Evolutionary conservation across 2,888 invertebrate species (phyloP).

Genomic region (Lomographa bimaculata): DNA sequence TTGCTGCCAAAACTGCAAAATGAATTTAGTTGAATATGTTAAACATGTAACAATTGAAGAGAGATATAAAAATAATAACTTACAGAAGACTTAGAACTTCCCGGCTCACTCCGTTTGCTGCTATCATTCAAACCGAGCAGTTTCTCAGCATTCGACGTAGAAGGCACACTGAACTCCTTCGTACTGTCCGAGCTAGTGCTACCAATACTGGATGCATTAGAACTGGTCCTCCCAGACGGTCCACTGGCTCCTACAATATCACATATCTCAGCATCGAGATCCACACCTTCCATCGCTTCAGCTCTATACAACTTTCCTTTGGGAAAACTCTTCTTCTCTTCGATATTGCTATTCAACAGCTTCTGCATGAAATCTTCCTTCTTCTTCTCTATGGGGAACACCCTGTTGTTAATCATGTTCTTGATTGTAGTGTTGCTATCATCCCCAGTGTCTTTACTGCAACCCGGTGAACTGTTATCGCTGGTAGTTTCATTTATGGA

Average conservation of each 20-base stretch:
- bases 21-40: too few species aligned
- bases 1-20: too few species aligned
- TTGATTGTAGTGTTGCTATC: slow-evolving; percentile 68
- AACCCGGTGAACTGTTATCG: slow-evolving; percentile 65
- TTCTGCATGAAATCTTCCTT: slow-evolving; percentile 76
- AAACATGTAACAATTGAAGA: too few species aligned
- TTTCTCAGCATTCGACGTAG: slow-evolving; percentile 74
- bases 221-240: slow-evolving; percentile 62
- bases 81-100: slow-evolving; percentile 58
- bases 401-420: slow-evolving; percentile 56
- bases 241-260: slow-evolving; percentile 53
- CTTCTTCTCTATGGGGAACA: slow-evolving; percentile 43
- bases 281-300: slow-evolving; percentile 32
- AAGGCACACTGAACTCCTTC: slow-evolving; percentile 67
- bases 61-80: too few species aligned
- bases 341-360: slow-evolving; percentile 60
- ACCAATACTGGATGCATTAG: slow-evolving; percentile 69
- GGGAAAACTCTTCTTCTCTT: slow-evolving; percentile 69
- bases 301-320: slow-evolving; percentile 74
- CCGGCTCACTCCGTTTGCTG: slow-evolving; percentile 48
- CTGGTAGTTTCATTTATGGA: slow-evolving; percentile 57
- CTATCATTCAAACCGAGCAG: slow-evolving; percentile 63
- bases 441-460: slow-evolving; percentile 65
- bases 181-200: slow-evolving; percentile 66
- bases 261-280: slow-evolving; percentile 53